These are phyloP conservation scores for Apodemus agrarius DNA, from an alignment of 2,797 vertebrate genomes.

Conservation along the genomic window DNA sequence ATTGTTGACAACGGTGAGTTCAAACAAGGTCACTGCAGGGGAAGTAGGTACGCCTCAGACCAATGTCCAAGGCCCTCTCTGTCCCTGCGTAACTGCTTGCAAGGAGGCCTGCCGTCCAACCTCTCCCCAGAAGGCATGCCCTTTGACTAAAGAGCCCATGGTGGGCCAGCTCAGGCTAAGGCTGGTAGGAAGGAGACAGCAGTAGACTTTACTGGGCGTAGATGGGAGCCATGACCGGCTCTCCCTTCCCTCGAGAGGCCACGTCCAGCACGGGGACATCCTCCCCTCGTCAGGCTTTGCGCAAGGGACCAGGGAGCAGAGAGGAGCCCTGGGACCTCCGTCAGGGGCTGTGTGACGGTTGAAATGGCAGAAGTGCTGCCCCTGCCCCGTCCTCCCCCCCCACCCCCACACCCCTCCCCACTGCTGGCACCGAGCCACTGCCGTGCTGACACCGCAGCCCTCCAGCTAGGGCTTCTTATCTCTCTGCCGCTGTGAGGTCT, in stretches of 20 bases:
- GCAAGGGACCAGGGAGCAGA: neutral
- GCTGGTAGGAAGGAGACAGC: neutral
- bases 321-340: neutral
- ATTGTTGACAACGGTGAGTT: constrained; percentile 98
- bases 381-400: too few relatives aligned
- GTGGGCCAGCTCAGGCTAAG: neutral
- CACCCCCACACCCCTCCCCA: too few relatives aligned
- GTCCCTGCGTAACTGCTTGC: rapidly evolving
- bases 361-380: neutral
- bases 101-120: neutral
- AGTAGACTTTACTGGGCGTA: neutral
- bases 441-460: neutral
- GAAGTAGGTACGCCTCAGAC: rapidly evolving
- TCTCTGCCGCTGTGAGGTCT: neutral
- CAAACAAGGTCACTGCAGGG: constrained; percentile 95
- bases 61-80: neutral
- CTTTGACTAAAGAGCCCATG: neutral
- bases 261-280: too few relatives aligned
- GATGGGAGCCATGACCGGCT: neutral
- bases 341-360: neutral
- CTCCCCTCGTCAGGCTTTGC: too few relatives aligned
- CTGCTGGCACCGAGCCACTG: neutral
- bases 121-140: rapidly evolving
- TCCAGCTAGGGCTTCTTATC: neutral
- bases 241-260: neutral